These are phyloP conservation scores for Heliconius hortense DNA, from an alignment of 2,888 invertebrate genomes.

Conservation along the genomic window DNA sequence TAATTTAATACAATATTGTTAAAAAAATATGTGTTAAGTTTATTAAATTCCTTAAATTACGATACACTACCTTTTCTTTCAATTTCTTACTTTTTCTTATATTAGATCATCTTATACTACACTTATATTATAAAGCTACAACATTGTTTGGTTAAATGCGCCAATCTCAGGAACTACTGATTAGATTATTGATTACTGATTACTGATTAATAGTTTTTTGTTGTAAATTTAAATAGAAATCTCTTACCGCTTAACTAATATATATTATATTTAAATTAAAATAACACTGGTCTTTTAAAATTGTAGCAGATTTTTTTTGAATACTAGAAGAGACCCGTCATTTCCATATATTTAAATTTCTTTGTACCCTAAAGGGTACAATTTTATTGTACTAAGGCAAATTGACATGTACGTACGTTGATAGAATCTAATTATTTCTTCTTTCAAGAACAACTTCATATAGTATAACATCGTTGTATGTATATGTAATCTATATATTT, in stretches of 20 bases:
- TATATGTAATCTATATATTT: not conserved
- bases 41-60: no score
- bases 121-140: slow-evolving; percentile 1
- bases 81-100: no score
- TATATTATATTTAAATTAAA: no score
- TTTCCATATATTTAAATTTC: slow-evolving; percentile 21
- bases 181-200: no score
- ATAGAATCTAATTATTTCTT: not conserved
- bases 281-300: not conserved
- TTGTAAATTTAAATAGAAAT: not conserved
- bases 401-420: not conserved
- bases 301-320: not conserved
- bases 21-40: no score
- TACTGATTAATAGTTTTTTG: no score
- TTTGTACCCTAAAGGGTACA: not conserved
- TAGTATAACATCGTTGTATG: not conserved
- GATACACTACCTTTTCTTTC: no score
- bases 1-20: no score
- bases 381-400: not conserved
- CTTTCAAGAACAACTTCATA: not conserved
- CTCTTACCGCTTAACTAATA: not conserved
- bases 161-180: not conserved
- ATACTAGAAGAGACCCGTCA: not conserved
- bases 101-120: not conserved
- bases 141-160: not conserved